Conservation (phyloP, 2,888 invertebrate species). For the Lordiphosa andalusiaca region DNA sequence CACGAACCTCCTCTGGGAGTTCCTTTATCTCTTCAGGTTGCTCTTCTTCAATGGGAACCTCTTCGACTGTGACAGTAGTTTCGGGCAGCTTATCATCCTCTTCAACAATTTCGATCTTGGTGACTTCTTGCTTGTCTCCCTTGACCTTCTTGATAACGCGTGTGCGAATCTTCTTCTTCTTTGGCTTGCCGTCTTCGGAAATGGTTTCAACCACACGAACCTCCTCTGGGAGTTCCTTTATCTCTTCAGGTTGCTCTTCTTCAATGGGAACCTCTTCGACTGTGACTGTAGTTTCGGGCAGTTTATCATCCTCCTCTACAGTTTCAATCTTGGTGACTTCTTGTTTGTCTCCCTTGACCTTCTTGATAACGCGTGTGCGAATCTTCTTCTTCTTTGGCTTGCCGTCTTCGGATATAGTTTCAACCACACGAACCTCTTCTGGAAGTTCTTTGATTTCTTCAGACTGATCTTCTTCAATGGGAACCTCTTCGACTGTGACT, state of each 20-base stretch:
- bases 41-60: conserved; percentile 17
- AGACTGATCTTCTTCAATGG: conserved; percentile 8
- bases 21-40: conserved; percentile 20
- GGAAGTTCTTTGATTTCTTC: conserved; percentile 21
- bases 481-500: background rate
- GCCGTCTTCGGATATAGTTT: conserved; percentile 20
- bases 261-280: conserved; percentile 22
- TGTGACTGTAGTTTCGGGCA: conserved; percentile 26
- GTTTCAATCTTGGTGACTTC: conserved; percentile 32
- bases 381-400: conserved; percentile 30
- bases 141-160: conserved; percentile 36
- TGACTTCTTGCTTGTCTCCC: conserved; percentile 35
- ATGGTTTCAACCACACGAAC: conserved; percentile 29
- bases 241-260: conserved; percentile 14
- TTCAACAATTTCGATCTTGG: conserved; percentile 37
- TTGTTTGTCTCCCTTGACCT: conserved; percentile 36
- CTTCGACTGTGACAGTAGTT: conserved; percentile 31
- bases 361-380: conserved; percentile 35
- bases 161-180: conserved; percentile 36
- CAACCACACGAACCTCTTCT: conserved; percentile 22
- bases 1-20: conserved; percentile 30
- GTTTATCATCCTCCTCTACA: conserved; percentile 29
- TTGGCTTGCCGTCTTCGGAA: conserved; percentile 31
- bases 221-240: conserved; percentile 29
- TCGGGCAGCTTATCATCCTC: conserved; percentile 34